These are phyloP conservation scores for Crotalus tigris DNA, from an alignment of 2,113 vertebrate genomes.

Conservation along the genomic window DNA sequence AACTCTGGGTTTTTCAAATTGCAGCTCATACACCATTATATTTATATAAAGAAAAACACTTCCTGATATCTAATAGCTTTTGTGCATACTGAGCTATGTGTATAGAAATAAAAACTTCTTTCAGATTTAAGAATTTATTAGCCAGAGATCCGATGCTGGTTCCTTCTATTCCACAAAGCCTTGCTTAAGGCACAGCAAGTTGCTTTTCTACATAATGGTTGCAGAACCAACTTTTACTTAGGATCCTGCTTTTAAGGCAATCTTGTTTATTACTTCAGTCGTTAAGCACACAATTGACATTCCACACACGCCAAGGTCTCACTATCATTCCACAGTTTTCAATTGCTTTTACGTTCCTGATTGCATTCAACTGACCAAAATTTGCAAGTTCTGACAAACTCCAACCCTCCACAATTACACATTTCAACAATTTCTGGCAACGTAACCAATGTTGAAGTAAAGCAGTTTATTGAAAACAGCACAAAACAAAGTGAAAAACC, in stretches of 20 bases:
- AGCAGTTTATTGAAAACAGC: neutral
- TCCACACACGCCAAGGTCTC: neutral
- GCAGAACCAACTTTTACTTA: neutral
- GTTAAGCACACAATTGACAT: neutral
- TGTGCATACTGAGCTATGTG: neutral
- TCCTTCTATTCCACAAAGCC: neutral
- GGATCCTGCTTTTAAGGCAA: neutral
- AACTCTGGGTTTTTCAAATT: neutral
- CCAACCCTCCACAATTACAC: neutral
- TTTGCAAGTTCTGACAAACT: neutral
- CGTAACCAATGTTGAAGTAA: neutral
- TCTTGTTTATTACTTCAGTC: neutral
- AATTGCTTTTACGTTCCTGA: neutral
- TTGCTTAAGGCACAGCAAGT: neutral
- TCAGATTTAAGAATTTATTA: neutral
- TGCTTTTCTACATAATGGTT: neutral
- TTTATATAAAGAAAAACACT: neutral
- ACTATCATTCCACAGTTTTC: neutral
- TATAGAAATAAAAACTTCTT: neutral
- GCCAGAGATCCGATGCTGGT: neutral
- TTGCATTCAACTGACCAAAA: neutral
- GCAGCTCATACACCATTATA: neutral
- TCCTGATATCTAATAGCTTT: neutral
- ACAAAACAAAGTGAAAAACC: neutral
- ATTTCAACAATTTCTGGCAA: neutral